These are phyloP conservation scores for Mus caroli DNA, from an alignment of 2,797 vertebrate genomes.

Conservation along the genomic window DNA sequence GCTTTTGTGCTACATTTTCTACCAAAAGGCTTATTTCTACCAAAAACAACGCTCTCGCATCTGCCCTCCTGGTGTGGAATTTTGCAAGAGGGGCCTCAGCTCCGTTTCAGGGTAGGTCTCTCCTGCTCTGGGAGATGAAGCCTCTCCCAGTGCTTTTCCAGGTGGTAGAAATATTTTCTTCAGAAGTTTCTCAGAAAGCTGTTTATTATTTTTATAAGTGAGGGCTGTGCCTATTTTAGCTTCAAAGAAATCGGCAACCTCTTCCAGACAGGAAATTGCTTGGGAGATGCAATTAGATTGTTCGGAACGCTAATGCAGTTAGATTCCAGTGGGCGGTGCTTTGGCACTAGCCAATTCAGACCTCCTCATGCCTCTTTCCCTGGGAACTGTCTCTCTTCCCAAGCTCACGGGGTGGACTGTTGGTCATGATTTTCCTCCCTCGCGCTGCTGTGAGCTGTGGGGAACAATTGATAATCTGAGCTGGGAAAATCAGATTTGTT, in stretches of 20 bases:
- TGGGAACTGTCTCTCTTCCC: constrained; percentile 46
- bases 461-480: constrained; percentile 14
- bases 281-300: constrained; percentile 78
- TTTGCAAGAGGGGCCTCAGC: not conserved
- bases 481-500: constrained; percentile 28
- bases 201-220: constrained; percentile 82
- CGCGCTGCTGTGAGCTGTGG: not conserved
- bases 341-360: not conserved
- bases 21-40: not conserved
- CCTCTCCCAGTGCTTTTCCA: constrained; percentile 71
- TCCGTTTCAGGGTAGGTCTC: constrained; percentile 34
- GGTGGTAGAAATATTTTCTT: constrained; percentile 73
- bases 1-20: not conserved
- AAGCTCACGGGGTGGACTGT: constrained; percentile 42
- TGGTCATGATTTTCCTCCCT: not conserved
- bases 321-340: constrained; percentile 51
- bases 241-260: constrained; percentile 83
- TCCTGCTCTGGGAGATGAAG: constrained; percentile 43
- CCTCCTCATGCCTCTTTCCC: not conserved
- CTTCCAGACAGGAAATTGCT: constrained; percentile 82
- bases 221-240: constrained; percentile 79
- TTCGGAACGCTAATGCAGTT: constrained; percentile 72
- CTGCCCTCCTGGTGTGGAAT: not conserved
- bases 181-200: constrained; percentile 81
- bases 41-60: not conserved